phyloP scores from a whole-genome alignment of 2,888 invertebrate genomes.

The Caenorhabditis afra region DNA sequence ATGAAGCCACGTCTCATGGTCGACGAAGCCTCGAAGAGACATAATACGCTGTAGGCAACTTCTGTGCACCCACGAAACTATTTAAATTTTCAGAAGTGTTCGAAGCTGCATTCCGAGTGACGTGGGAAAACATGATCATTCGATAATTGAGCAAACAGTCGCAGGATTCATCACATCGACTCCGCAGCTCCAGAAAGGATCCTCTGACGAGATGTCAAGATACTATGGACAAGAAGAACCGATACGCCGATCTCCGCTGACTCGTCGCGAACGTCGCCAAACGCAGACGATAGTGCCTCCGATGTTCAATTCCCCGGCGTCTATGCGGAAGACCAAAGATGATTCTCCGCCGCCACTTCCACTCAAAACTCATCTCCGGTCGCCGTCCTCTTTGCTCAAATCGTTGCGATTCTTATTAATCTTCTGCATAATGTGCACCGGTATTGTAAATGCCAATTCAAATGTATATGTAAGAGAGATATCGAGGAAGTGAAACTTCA shows the following conservation, averaged over 20 bases:
- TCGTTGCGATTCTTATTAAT: too few relatives aligned
- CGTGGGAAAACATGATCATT: not conserved
- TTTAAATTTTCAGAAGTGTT: conserved; percentile 1
- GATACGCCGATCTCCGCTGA: conserved; percentile 29
- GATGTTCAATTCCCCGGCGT: conserved; percentile 45
- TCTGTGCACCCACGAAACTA: too few relatives aligned
- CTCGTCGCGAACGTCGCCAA: conserved; percentile 31
- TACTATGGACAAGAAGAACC: conserved; percentile 43
- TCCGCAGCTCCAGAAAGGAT: conserved; percentile 25
- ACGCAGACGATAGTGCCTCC: conserved; percentile 38
- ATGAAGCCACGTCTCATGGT: not conserved
- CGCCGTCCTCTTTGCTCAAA: conserved; percentile 15
- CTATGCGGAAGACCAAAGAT: conserved; percentile 33
- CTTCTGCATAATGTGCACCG: too few relatives aligned
- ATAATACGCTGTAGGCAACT: not conserved
- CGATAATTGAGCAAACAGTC: conserved; percentile 8
- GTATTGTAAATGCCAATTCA: too few relatives aligned
- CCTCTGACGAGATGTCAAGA: conserved; percentile 20
- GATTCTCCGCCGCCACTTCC: conserved; percentile 11
- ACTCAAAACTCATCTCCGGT: not conserved
- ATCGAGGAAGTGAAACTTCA: too few relatives aligned
- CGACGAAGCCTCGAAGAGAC: conserved; percentile 31
- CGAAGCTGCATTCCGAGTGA: conserved; percentile 12
- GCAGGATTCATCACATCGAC: conserved; percentile 47
- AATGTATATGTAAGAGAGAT: too few relatives aligned